Conservation (phyloP, 2,888 invertebrate species). For the Diadromus collaris region DNA sequence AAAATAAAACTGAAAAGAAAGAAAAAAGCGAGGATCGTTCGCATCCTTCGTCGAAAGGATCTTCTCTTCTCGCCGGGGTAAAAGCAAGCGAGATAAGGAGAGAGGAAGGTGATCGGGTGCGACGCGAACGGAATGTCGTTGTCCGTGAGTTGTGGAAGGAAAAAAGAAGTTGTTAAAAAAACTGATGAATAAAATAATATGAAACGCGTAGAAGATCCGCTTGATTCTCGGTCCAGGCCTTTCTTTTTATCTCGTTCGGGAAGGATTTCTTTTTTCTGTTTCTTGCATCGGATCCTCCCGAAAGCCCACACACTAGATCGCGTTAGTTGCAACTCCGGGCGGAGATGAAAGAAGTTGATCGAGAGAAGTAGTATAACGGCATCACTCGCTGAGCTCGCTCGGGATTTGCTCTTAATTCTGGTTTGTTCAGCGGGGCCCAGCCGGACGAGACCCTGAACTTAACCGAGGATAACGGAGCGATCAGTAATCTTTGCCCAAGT, state of each 20-base stretch:
- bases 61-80: constrained; percentile 12
- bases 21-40: constrained; percentile 19
- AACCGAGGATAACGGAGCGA: constrained; percentile 25
- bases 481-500: constrained; percentile 24
- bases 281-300: not conserved
- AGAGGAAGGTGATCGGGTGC: constrained; percentile 39
- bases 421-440: constrained; percentile 11
- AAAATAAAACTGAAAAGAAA: not conserved
- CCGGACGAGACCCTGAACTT: constrained; percentile 27
- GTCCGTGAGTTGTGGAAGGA: constrained; percentile 66
- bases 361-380: constrained; percentile 15
- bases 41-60: constrained; percentile 34
- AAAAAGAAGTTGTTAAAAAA: constrained; percentile 33
- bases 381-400: constrained; percentile 35
- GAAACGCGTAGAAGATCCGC: constrained; percentile 24
- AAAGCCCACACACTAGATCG: constrained; percentile 42
- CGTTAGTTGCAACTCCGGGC: constrained; percentile 38
- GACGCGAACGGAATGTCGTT: constrained; percentile 69
- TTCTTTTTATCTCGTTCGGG: not conserved
- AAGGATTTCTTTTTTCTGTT: constrained; percentile 2
- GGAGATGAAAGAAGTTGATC: constrained; percentile 22
- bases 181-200: constrained; percentile 30
- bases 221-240: constrained; percentile 3
- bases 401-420: constrained; percentile 8
- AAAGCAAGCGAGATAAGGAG: constrained; percentile 19